phyloP scores from a whole-genome alignment of 2,888 invertebrate species.

The Malacosoma neustria region DNA sequence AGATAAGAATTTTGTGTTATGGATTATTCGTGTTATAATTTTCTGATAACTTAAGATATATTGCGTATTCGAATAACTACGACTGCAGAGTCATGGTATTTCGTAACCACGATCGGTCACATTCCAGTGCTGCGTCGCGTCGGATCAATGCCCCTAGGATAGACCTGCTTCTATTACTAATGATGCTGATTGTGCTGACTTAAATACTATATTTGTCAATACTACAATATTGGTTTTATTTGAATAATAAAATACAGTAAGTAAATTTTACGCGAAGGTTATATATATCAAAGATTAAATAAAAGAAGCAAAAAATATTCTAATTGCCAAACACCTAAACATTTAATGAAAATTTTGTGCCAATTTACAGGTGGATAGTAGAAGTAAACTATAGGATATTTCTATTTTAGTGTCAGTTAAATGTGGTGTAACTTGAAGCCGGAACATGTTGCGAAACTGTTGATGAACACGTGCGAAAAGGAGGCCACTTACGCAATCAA shows the following conservation, averaged over 20 bases:
- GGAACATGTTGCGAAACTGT: conserved; percentile 47
- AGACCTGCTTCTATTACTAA: conserved; percentile 48
- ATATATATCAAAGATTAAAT: too few relatives aligned
- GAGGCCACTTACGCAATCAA: conserved; percentile 55
- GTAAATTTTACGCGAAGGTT: too few relatives aligned
- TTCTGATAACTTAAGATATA: conserved; percentile 18
- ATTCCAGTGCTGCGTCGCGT: conserved; percentile 50
- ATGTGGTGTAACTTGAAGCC: conserved; percentile 21
- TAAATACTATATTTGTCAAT: too few relatives aligned
- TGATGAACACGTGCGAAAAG: conserved; percentile 55
- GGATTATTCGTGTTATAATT: background rate
- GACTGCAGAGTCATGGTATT: conserved; percentile 57
- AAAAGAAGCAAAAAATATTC: conserved; percentile 12
- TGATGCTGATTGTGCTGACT: too few relatives aligned
- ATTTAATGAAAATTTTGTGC: too few relatives aligned
- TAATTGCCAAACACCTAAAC: too few relatives aligned
- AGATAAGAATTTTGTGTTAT: background rate
- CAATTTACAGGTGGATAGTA: too few relatives aligned
- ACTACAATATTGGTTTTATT: too few relatives aligned
- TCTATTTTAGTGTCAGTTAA: background rate
- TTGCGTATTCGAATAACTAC: conserved; percentile 40
- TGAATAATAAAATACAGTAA: too few relatives aligned
- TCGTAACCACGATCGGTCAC: conserved; percentile 66
- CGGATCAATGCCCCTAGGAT: conserved; percentile 60
- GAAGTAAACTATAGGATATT: background rate